Conservation (phyloP, 2,888 invertebrate genomes). For the Alentia gelatinosa region DNA sequence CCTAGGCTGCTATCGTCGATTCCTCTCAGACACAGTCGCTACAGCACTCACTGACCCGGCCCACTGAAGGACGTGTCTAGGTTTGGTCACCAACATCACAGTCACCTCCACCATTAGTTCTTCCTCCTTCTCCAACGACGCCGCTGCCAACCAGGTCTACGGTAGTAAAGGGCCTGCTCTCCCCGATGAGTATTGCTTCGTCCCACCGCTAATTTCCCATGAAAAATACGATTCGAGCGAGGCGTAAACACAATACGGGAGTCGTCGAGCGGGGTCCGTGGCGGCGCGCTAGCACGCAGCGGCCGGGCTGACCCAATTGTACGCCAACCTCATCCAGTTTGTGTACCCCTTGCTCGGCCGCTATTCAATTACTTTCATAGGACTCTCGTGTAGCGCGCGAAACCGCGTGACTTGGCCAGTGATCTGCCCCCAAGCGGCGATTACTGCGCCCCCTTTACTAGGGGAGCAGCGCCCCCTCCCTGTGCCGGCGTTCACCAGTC, state of each 20-base stretch:
- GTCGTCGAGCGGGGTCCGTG: neutral
- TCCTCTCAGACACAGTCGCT: neutral
- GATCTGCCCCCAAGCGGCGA: constrained; percentile 49
- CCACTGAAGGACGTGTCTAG: neutral
- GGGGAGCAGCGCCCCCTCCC: neutral
- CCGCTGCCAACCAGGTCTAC: no score
- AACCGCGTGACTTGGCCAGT: constrained; percentile 11
- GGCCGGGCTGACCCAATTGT: neutral
- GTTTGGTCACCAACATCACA: no score
- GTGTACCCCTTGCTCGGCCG: neutral
- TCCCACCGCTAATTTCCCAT: constrained; percentile 41
- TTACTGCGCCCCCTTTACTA: neutral
- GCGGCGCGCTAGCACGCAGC: neutral
- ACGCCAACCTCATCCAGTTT: constrained; percentile 28
- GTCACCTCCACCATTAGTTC: no score
- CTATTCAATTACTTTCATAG: constrained; percentile 49
- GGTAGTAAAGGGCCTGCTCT: no score
- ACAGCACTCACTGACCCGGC: neutral
- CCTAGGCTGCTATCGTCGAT: no score
- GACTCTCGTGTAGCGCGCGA: constrained; percentile 11
- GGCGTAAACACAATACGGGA: constrained; percentile 5
- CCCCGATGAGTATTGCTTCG: neutral
- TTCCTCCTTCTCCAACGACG: no score
- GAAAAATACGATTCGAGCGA: constrained; percentile 8
- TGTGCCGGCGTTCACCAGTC: neutral